These are phyloP conservation scores for Teleiodes luculella DNA, from an alignment of 2,888 invertebrate species.

Conservation along the genomic window DNA sequence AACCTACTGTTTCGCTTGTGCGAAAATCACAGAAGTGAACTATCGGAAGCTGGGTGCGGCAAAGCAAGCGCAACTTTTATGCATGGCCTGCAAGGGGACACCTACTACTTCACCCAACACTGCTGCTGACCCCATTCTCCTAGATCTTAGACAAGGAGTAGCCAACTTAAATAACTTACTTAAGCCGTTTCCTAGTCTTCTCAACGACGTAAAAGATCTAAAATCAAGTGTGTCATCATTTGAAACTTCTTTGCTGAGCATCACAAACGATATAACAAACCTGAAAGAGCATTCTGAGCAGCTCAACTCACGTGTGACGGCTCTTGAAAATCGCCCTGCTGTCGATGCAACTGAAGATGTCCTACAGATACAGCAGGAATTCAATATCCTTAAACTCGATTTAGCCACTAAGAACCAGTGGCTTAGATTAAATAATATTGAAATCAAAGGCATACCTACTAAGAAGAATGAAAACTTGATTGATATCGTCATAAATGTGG, in stretches of 20 bases:
- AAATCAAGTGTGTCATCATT: neutral
- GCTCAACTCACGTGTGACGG: neutral
- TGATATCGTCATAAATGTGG: no score
- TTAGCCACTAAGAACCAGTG: no score
- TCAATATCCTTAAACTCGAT: no score
- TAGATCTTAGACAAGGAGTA: neutral
- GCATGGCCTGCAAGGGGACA: neutral
- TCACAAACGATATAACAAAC: neutral
- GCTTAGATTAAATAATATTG: no score
- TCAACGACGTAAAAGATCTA: neutral
- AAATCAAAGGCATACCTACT: no score
- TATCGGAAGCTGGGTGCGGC: neutral
- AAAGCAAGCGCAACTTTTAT: neutral
- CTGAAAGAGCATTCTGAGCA: neutral
- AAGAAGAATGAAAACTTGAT: no score
- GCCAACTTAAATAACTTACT: neutral
- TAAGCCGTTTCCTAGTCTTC: neutral
- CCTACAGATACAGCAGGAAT: no score
- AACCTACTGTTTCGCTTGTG: neutral
- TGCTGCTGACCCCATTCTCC: neutral
- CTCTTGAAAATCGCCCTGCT: neutral
- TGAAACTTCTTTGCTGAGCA: neutral
- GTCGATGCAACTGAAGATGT: neutral
- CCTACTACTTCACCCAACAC: neutral
- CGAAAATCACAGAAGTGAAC: neutral